Percentiles rank a stretch among this genome's conserved stretches.
These are phyloP conservation scores for Platycercus adscitus DNA, from an alignment of 2,113 vertebrate genomes.

Conservation along the genomic window DNA sequence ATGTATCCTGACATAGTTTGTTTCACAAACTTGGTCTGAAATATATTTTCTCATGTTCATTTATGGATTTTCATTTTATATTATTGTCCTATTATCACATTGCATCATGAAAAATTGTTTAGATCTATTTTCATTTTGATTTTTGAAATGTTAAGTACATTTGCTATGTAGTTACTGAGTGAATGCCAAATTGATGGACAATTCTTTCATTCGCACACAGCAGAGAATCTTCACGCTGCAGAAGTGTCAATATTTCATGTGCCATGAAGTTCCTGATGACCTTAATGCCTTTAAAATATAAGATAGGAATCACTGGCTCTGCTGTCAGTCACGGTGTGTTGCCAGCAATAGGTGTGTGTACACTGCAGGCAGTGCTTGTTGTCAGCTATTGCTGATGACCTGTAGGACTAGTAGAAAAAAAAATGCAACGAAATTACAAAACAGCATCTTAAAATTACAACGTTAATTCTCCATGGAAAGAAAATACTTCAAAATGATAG, in stretches of 20 bases:
- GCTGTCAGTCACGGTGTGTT: neutral
- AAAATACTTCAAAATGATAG: neutral
- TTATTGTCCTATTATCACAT: neutral
- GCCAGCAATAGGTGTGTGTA: neutral
- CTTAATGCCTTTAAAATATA: neutral
- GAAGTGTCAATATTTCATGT: neutral
- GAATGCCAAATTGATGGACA: neutral
- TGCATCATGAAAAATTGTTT: neutral
- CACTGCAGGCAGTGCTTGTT: neutral
- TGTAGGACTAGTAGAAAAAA: neutral
- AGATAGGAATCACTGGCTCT: neutral
- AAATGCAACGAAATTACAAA: neutral
- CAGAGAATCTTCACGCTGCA: neutral
- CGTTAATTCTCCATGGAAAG: neutral
- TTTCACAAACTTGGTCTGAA: neutral
- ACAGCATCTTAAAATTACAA: neutral
- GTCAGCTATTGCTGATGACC: neutral
- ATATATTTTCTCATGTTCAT: neutral
- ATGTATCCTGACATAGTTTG: neutral
- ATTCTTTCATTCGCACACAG: neutral
- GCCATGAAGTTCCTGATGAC: neutral
- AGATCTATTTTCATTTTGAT: constrained; percentile 30
- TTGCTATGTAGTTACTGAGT: neutral
- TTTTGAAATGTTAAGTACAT: neutral
- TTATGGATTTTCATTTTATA: constrained; percentile 1